Conservation (phyloP, 2,888 invertebrate species). For the Euzetes globulus region DNA sequence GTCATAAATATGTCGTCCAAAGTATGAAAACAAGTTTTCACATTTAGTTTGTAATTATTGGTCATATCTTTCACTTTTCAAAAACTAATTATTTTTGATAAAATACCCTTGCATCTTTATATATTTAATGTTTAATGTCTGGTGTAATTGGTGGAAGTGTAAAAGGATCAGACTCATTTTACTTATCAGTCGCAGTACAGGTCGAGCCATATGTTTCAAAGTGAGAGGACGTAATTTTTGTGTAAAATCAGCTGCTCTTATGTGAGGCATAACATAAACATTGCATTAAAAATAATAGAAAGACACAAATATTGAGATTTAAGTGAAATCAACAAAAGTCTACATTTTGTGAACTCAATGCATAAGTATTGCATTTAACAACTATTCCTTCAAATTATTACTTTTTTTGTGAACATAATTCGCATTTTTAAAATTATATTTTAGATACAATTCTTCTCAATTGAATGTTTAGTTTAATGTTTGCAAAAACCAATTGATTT, state of each 20-base stretch:
- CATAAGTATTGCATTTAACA: background rate
- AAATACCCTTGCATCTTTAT: too few species aligned
- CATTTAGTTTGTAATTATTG: too few species aligned
- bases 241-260: background rate
- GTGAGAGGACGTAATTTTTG: conserved; percentile 11
- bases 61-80: too few species aligned
- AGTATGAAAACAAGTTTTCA: too few species aligned
- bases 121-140: too few species aligned
- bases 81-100: too few species aligned
- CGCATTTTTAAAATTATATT: background rate
- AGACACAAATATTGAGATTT: background rate
- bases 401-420: background rate
- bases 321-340: background rate
- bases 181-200: too few species aligned
- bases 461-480: background rate
- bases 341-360: background rate
- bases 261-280: too few species aligned
- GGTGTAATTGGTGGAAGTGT: too few species aligned
- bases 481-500: background rate
- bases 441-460: background rate
- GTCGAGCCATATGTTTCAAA: too few species aligned
- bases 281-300: background rate
- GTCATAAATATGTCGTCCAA: too few species aligned
- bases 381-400: background rate
- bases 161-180: too few species aligned